phyloP scores from a whole-genome alignment of 2,797 vertebrate genomes.

The Neoniphon sammara region DNA sequence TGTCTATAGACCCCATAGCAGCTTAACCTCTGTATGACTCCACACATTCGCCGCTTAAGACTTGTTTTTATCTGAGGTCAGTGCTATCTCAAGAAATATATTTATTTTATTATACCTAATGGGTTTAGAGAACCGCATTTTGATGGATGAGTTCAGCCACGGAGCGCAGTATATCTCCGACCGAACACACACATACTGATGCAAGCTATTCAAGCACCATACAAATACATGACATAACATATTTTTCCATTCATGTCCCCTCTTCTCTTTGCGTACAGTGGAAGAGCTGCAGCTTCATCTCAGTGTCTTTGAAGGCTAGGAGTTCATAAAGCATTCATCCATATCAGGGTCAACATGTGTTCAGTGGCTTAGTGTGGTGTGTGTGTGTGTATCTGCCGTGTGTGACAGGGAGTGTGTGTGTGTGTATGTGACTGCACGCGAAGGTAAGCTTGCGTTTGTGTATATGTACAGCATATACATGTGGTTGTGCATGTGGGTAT shows the following conservation, averaged over 20 bases:
- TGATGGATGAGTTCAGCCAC: conserved; percentile 4
- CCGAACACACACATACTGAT: background rate
- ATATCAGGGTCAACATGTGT: conserved; percentile 18
- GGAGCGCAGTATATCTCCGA: background rate
- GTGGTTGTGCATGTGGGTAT: background rate
- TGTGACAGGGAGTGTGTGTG: conserved; percentile 3
- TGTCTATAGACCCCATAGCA: conserved; percentile 19
- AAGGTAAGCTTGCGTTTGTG: too few relatives aligned
- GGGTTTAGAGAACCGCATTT: conserved; percentile 1
- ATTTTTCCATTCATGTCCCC: conserved; percentile 5
- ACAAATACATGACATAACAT: conserved; percentile 15
- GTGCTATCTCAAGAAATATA: conserved; percentile 29
- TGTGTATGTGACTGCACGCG: background rate
- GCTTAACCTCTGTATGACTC: conserved; percentile 37
- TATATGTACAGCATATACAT: too few relatives aligned
- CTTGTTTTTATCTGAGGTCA: conserved; percentile 30
- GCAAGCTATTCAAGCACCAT: conserved; percentile 1
- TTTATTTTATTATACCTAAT: conserved; percentile 35
- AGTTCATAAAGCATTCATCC: conserved; percentile 16
- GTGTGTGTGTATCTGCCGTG: background rate
- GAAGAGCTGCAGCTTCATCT: conserved; percentile 5
- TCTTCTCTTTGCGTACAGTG: background rate
- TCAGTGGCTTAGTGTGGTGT: background rate
- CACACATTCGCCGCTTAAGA: conserved; percentile 26
- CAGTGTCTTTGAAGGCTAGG: conserved; percentile 1